Conservation (phyloP, 1,140 invertebrate species). For the Pogonomyrmex barbatus region DNA sequence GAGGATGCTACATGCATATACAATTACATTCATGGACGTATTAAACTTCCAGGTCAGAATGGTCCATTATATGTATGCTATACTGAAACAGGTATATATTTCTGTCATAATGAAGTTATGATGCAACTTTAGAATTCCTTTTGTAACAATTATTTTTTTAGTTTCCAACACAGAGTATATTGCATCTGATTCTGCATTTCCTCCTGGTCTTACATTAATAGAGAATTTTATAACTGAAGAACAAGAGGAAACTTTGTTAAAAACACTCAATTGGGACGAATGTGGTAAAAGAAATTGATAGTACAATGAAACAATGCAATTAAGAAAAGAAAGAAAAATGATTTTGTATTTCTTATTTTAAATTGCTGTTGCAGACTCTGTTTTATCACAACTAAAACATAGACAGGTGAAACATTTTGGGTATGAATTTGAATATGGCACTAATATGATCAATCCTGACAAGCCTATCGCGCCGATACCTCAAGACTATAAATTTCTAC, state of each 20-base stretch:
- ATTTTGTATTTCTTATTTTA: slow-evolving; percentile 12
- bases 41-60: slow-evolving; percentile 86
- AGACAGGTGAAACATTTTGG: slow-evolving; percentile 97
- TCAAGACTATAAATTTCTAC: slow-evolving; percentile 89
- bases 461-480: slow-evolving; percentile 91
- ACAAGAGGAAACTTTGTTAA: slow-evolving; percentile 90
- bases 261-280: slow-evolving; percentile 88
- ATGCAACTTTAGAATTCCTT: neutral
- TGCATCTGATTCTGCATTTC: slow-evolving; percentile 81
- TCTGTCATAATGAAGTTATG: neutral
- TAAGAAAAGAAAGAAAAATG: neutral
- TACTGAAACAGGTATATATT: slow-evolving; percentile 86
- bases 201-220: slow-evolving; percentile 91
- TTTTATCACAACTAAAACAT: slow-evolving; percentile 90
- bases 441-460: slow-evolving; percentile 94
- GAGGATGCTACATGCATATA: slow-evolving; percentile 86
- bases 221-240: slow-evolving; percentile 91
- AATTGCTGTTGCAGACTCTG: slow-evolving; percentile 63
- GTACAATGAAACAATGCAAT: neutral
- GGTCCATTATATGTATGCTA: slow-evolving; percentile 89
- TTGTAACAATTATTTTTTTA: slow-evolving; percentile 70
- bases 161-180: slow-evolving; percentile 82
- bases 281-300: slow-evolving; percentile 69
- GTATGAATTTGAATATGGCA: slow-evolving; percentile 96
- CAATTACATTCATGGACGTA: slow-evolving; percentile 86